Conservation (phyloP, 1,140 invertebrate genomes). For the Penaeus chinensis region DNA sequence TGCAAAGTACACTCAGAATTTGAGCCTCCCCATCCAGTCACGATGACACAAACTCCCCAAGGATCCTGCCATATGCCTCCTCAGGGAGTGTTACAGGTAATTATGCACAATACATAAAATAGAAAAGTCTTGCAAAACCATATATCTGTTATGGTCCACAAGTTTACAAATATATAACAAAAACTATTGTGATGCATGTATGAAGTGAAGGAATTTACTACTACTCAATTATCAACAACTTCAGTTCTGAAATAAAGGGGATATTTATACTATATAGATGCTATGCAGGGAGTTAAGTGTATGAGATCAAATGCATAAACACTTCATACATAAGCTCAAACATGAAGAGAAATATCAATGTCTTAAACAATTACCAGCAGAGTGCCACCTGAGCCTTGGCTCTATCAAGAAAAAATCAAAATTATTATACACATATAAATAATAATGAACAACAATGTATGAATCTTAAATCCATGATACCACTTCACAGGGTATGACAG, state of each 20-base stretch:
- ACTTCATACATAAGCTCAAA: slow-evolving; percentile 46
- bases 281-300: background rate
- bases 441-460: no score
- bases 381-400: slow-evolving; percentile 35
- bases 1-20: no score
- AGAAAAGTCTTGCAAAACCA: slow-evolving; percentile 29
- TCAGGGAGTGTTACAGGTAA: background rate
- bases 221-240: slow-evolving; percentile 5
- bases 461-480: slow-evolving; percentile 3
- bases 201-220: slow-evolving; percentile 43
- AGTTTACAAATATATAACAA: slow-evolving; percentile 44
- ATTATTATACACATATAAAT: slow-evolving; percentile 8
- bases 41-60: no score
- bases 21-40: no score
- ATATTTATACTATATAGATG: slow-evolving; percentile 4
- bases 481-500: no score
- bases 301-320: slow-evolving; percentile 41
- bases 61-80: no score
- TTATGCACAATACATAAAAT: slow-evolving; percentile 37
- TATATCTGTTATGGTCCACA: background rate
- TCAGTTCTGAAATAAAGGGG: slow-evolving; percentile 15
- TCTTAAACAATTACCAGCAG: slow-evolving; percentile 28
- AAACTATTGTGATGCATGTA: slow-evolving; percentile 38
- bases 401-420: slow-evolving; percentile 7
- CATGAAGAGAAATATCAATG: slow-evolving; percentile 31